Base-by-base conservation (phyloP, 2,888 invertebrate genomes). In the Oscheius sp. region DNA sequence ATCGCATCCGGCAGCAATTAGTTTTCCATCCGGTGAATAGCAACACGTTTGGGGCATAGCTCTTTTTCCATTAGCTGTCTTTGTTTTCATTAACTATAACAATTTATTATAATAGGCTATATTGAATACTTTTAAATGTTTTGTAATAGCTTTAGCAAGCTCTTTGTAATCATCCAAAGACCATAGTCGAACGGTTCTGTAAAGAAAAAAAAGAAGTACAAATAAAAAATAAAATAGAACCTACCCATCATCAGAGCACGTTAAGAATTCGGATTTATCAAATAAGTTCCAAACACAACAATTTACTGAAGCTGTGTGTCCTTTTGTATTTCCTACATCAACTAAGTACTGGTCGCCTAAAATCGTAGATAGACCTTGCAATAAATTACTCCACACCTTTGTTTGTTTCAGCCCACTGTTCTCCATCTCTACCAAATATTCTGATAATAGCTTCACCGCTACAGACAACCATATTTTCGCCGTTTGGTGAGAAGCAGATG, bases 231-330 rank as follows among this genome's bases (percentile, higher is more conserved):
- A 75, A 65, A 27, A 31, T 20, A 1, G 23, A 66, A 66, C 86
- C 80, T 75, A 90, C 89, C 95, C 93, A 86, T 99, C 98, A 84
- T 93, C 91, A 0, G 95, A 92, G 80, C 94, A 93, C 0, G 98
- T 98, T 81, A 97, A 89, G 88, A 98, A 99, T 87, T 97, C 95
- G 77, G 94, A 93, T 70, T 92, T 91, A 1, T 91, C 90, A 76
- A 92, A 91, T 0, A 97, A 97, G 89, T 96, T 94, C 95, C 96
- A 98, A 86, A 92, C 92, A 0, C 96, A 93, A 64, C 92, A 91
- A 82, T 94, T 94, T 3, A 98, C 88, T 33, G 93, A 91, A 0
- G 96, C 94, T 0, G 93, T 93, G 87, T 98, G 98, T 0, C 98
- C 97, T 87, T 93, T 95, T 0, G 96, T 96, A 82, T 90, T 91